Evolutionary conservation across 2,797 vertebrate species (phyloP).

Genomic region (Takifugu ocellatus): DNA sequence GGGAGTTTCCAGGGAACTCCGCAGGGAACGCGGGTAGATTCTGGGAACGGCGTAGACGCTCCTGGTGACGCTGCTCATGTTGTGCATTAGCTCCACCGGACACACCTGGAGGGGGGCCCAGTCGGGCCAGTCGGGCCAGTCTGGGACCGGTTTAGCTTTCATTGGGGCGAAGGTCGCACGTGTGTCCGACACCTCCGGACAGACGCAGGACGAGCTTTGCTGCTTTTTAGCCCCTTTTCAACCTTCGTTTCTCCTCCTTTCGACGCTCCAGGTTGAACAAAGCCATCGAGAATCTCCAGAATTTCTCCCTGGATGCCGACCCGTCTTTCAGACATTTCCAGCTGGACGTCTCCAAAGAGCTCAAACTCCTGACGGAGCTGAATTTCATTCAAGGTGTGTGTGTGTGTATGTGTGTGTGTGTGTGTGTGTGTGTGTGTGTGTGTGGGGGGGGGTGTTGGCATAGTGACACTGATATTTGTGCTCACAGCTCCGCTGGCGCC

Average conservation of each 20-base stretch:
- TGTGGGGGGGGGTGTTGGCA: too few relatives aligned
- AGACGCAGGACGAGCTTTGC: too few relatives aligned
- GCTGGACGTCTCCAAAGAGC: slow-evolving; percentile 89
- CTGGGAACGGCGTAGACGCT: neutral
- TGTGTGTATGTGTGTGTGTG: too few relatives aligned
- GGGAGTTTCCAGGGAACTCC: neutral
- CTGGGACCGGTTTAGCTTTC: too few relatives aligned
- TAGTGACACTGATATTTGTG: too few relatives aligned
- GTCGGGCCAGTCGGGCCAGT: too few relatives aligned
- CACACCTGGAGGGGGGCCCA: too few relatives aligned
- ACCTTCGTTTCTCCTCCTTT: neutral
- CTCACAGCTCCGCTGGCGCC: slow-evolving; percentile 86
- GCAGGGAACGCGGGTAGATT: neutral
- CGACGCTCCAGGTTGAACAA: slow-evolving; percentile 77
- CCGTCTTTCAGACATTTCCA: slow-evolving; percentile 93
- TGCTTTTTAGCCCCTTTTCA: too few relatives aligned
- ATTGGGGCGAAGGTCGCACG: too few relatives aligned
- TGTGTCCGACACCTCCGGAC: too few relatives aligned
- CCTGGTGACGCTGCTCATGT: neutral
- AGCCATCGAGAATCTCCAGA: slow-evolving; percentile 88
- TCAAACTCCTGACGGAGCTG: slow-evolving; percentile 88
- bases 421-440: slow-evolving; percentile 58
- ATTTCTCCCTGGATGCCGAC: slow-evolving; percentile 83
- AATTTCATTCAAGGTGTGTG: slow-evolving; percentile 87
- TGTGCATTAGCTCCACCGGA: too few relatives aligned